phyloP scores from a whole-genome alignment of 2,888 invertebrate genomes.

The Choristoneura rosaceana region DNA sequence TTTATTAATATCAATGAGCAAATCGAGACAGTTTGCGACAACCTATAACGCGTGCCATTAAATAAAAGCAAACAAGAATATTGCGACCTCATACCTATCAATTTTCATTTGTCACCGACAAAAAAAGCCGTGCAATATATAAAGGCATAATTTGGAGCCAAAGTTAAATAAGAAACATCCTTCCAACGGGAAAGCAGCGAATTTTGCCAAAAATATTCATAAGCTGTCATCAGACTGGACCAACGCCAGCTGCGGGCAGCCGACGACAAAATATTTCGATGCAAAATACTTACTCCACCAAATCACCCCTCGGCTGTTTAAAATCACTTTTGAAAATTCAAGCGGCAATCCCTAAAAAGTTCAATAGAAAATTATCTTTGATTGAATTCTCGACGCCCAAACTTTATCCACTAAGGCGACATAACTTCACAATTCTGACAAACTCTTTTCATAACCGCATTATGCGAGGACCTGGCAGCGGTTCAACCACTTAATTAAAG shows the following conservation, averaged over 20 bases:
- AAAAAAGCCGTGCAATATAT: conserved; percentile 43
- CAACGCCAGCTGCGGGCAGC: conserved; percentile 80
- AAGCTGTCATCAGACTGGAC: conserved; percentile 85
- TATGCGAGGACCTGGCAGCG: conserved; percentile 43
- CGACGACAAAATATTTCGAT: conserved; percentile 81
- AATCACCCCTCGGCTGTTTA: conserved; percentile 77
- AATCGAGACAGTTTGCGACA: background rate
- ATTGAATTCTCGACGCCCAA: conserved; percentile 47
- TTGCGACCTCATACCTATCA: background rate
- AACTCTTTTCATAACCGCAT: conserved; percentile 29
- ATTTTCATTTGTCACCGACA: conserved; percentile 42
- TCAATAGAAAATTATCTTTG: conserved; percentile 53
- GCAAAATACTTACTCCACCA: conserved; percentile 80
- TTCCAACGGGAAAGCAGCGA: conserved; percentile 70
- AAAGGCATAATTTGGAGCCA: conserved; percentile 61
- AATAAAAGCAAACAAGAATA: conserved; percentile 8
- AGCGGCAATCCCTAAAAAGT: conserved; percentile 66
- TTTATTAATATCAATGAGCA: background rate
- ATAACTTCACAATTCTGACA: conserved; percentile 35
- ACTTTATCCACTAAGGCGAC: conserved; percentile 41
- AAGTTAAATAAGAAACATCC: conserved; percentile 72
- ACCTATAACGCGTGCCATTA: background rate
- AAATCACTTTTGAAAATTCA: conserved; percentile 78
- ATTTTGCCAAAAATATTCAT: conserved; percentile 85
- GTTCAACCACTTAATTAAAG: conserved; percentile 54